Evolutionary conservation across 2,113 vertebrate genomes (phyloP), one percentile per base, ranked within the genome.

Genomic region (Rhinolophus ferrumequinum): DNA sequence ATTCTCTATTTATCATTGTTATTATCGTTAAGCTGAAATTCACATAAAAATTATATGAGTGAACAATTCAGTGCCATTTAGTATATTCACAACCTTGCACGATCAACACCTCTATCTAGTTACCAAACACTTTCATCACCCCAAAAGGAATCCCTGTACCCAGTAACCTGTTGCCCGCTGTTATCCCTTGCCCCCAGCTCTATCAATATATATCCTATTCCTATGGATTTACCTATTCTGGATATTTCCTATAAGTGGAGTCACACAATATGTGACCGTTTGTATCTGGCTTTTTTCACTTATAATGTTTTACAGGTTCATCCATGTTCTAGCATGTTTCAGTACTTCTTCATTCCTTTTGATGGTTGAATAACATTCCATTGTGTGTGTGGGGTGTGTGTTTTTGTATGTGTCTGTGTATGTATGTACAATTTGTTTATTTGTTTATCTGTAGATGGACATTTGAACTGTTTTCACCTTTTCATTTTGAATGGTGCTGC

Each of bases 121-220:
- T 70, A 6, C 4, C n/a, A 96, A 83, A 13, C 54, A 83, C 28
- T 75, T 52, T 54, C 21, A 64, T 84, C n/a, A 24, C 6, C 33
- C 15, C 19, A 6, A 22, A 21, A 79, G 18, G n/a, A 93, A 79
- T 47, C 15, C 4, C 0, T 70, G 1, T 47, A 35, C 21, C 18
- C 4, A 18, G 30, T 60, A 60, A 66, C 8, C 5, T 41, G 3
- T 22, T 56, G 5, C 22, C 66, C 10, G 12, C 1, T 7, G 21
- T 22, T 38, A 2, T 75, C 3, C n/a, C 44, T 22, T 9, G 15
- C 2, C 30, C 10, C 22, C 7, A 47, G 35, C 1, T 3, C 7
- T 0, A 28, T 14, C 26, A 62, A 7, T 11, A 15, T 72, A 18
- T 16, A 35, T 66, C 52, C 33, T 79, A 11, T 35, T 58, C 16